Evolutionary conservation across 2,797 vertebrate species (phyloP), one percentile per base, ranked within the genome.

Genomic region (Gymnothorax javanicus): DNA sequence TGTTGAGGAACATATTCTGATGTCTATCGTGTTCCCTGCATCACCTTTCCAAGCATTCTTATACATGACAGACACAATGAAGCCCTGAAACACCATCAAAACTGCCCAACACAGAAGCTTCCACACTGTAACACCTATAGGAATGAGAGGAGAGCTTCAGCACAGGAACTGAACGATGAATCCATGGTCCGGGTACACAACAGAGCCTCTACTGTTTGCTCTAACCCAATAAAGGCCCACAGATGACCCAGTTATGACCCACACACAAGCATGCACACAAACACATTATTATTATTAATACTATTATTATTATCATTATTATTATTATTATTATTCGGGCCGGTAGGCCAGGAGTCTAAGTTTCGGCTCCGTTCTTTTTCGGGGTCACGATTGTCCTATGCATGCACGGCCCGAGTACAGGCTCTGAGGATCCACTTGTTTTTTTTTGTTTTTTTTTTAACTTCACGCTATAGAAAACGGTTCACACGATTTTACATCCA

Each of bases 71-170:
- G 81, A 77, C 60, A 33, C 52, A 23, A 75, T 73, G 77, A 59
- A 75, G 86, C 54, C 77, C 87, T 13, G 58, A 59, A 56, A 85
- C 64, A 79, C 67, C 54, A 88, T 79, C 75, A 82, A 88, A 58
- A 27, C 84, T 71, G n/a, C 43, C 82, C 56, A 75, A 67, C 54
- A 27, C n/a, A 15, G 77, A 60, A 79, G 57, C 86, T 2, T 13
- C 23, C 20, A 60, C 15, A 82, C 33, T 17, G 60, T 27, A 67
- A 79, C 60, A n/a, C 50, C 43, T 50, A 20, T 33, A 43, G 5
- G 56, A 86, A 54, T 25, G 7, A 23, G 79, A 58, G 50, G 64
- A 54, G 27, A 20, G 56, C 56, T 85, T 86, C 27, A 33, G 56
- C 58, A 71, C 52, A 60, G 7, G 67, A 83, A 27, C 87, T 85